A percentile compares a stretch with the other conserved stretches of the same genome.
These are phyloP conservation scores for Marasmarcha lunaedactyla DNA, from an alignment of 2,888 invertebrate species.

Conservation along the genomic window DNA sequence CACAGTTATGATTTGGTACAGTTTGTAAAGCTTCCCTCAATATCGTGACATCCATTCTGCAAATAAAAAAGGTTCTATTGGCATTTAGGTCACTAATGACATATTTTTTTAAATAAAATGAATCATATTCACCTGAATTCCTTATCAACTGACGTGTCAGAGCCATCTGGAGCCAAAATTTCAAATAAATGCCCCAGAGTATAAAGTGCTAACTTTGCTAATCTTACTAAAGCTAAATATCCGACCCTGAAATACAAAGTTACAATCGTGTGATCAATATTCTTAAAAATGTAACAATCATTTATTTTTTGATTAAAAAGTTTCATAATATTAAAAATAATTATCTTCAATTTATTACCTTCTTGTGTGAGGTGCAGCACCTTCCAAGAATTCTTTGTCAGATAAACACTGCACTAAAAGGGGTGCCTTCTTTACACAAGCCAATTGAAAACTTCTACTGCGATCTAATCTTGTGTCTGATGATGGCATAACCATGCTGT, in stretches of 20 bases:
- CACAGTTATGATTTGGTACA: constrained; percentile 86
- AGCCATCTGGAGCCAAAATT: constrained; percentile 64
- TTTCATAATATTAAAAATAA: too few species aligned
- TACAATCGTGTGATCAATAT: too few species aligned
- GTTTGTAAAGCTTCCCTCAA: constrained; percentile 87
- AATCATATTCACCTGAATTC: constrained; percentile 40
- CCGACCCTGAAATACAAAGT: constrained; percentile 74
- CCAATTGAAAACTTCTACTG: constrained; percentile 67
- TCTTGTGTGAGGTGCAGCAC: constrained; percentile 55
- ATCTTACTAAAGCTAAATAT: constrained; percentile 87
- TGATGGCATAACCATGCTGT: constrained; percentile 93
- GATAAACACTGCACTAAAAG: constrained; percentile 57
- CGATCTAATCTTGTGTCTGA: constrained; percentile 82
- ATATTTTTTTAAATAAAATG: too few species aligned
- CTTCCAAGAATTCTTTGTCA: constrained; percentile 57
- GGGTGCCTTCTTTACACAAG: constrained; percentile 71
- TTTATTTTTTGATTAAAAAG: too few species aligned
- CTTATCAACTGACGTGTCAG: constrained; percentile 45
- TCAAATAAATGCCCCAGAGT: constrained; percentile 86
- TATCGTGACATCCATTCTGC: constrained; percentile 68
- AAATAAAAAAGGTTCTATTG: constrained; percentile 15
- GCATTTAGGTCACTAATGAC: not conserved
- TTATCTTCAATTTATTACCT: constrained; percentile 31
- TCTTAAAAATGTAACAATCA: not conserved
- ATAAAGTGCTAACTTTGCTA: constrained; percentile 89